Percentiles rank a stretch among this genome's conserved stretches.
Conservation (phyloP, 2,797 vertebrate species). For the Chrysocyon brachyurus region DNA sequence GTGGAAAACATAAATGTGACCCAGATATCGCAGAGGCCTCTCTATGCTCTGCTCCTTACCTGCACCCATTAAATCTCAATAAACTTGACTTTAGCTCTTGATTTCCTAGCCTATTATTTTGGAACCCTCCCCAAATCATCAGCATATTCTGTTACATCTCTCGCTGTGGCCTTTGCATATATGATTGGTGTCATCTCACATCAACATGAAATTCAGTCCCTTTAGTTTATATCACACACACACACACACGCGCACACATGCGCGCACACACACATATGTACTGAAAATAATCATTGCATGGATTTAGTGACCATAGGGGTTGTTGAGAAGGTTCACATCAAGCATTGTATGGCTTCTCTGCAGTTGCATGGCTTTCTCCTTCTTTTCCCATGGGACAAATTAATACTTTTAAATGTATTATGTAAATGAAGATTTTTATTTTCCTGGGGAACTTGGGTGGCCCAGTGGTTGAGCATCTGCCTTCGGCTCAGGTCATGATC, state of each 20-base stretch:
- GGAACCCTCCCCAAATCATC: background rate
- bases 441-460: too few relatives aligned
- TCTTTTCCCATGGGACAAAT: slow-evolving; percentile 19
- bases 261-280: background rate
- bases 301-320: background rate
- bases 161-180: background rate
- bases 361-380: background rate
- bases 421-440: background rate
- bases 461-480: too few relatives aligned
- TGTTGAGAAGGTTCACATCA: slow-evolving; percentile 28
- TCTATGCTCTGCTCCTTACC: background rate
- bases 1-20: slow-evolving; percentile 39
- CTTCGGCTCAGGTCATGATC: too few relatives aligned
- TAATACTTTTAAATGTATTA: slow-evolving; percentile 53
- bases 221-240: background rate
- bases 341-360: background rate
- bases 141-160: background rate
- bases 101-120: slow-evolving; percentile 20
- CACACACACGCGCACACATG: background rate
- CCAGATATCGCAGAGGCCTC: background rate
- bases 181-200: background rate
- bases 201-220: slow-evolving; percentile 3
- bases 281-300: slow-evolving; percentile 26
- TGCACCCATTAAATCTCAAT: slow-evolving; percentile 3
- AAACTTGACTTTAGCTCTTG: background rate